Conservation (phyloP, 1,140 invertebrate species). For the Aphis gossypii region DNA sequence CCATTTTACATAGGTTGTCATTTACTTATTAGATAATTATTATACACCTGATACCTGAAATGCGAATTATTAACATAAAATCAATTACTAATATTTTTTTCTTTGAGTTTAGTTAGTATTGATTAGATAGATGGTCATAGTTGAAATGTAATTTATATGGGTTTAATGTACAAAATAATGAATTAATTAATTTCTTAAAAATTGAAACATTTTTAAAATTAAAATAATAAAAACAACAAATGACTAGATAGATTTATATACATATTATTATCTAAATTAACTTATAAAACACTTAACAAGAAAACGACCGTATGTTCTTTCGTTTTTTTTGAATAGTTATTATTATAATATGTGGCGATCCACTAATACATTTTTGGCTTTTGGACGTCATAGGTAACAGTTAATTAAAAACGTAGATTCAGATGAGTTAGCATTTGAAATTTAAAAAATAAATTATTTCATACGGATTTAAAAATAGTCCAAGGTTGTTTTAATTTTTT, state of each 20-base stretch:
- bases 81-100: neutral
- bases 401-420: conserved; percentile 35
- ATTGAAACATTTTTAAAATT: neutral
- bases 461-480: conserved; percentile 18
- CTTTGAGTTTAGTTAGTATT: neutral
- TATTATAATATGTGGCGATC: neutral
- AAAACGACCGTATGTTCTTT: neutral
- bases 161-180: neutral
- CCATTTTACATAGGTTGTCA: neutral
- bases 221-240: neutral
- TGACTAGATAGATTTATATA: conserved; percentile 11
- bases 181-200: neutral
- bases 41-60: neutral
- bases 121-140: no score
- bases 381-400: conserved; percentile 28
- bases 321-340: neutral
- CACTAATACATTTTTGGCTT: neutral
- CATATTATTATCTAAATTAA: neutral
- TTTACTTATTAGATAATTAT: neutral
- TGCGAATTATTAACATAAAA: no score
- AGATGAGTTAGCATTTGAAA: conserved; percentile 23
- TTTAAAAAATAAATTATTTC: neutral
- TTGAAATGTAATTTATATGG: no score
- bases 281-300: neutral
- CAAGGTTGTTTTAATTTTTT: neutral